Evolutionary conservation across 2,797 vertebrate species (phyloP), one percentile per base, ranked within the genome.

Genomic region (Takifugu rubripes): DNA sequence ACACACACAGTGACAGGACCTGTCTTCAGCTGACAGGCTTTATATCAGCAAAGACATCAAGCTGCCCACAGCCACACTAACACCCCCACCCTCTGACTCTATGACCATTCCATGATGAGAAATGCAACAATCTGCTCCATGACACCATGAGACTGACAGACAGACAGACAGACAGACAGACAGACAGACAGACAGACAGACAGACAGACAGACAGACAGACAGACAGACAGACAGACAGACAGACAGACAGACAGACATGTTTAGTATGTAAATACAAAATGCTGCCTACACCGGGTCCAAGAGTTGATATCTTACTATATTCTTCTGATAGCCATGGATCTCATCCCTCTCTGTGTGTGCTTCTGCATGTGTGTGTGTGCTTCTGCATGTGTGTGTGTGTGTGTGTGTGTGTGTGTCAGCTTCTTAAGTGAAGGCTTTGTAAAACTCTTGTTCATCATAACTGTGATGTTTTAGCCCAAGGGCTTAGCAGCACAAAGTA

Each of bases 381-480:
- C 10, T 60, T 33, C 45, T 47, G 52, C 17, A 9, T 47, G 54
- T 58, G 48, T 49, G 54, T 45, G 42, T 29, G 42, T 56, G 47
- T 25, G 47, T 25, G 52, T 49, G 43, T 52, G 40, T 57, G 59
- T 61, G 72, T 73, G 73, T 58, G 73, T 59, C 64, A 74, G 68
- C 49, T 65, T 74, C 71, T 84, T 77, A 82, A 83, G 66, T 72
- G 79, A 79, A 79, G 72, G 77, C 78, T 84, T 85, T 83, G 81
- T 85, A 79, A 77, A 84, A 81, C 64, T 82, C 76, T 79, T 84
- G 81, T 84, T 87, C 79, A 79, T 86, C 79, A 86, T 84, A 87
- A 82, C 84, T 73, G 78, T 79, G 84, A 84, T 83, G 82, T 78
- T 83, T 54, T 78, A 65, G 82, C 85, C 79, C 2, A 60, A 77